Base-by-base conservation (phyloP, 2,888 invertebrate species). In the Acrobasis suavella region DNA sequence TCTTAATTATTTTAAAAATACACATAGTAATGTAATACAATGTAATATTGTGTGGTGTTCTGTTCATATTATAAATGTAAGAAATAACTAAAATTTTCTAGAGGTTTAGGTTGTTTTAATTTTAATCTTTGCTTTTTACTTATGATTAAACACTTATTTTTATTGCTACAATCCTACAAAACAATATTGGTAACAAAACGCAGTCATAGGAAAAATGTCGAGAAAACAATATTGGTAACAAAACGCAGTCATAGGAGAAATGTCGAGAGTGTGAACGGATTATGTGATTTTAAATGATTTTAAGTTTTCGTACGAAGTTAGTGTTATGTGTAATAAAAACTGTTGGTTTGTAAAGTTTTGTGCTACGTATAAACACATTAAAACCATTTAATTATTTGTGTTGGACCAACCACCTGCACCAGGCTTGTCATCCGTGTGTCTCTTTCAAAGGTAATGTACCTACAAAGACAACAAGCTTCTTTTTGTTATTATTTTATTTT, bases 171-270 rank as follows among this genome's bases (percentile, higher is more conserved):
- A n/a, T n/a, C n/a, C n/a, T n/a, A n/a, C n/a, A n/a, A n/a, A n/a
- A 14, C 46, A 46, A 14, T n/a, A 62, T 15, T 22, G 10, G 14
- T 37, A 64, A 62, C 61, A 16, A 66, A 64, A 66, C 66, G 64
- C 52, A 32, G 16, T 55, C 17, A 38, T 64, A 9, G 60, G 32
- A 64, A 66, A 66, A 63, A 67, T 67, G 64, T 67, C 64, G 65
- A 58, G 51, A n/a, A n/a, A n/a, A 14, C 46, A 46, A 14, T n/a
- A 62, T 15, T 22, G 10, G 14, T 37, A 64, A 62, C 61, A 16
- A 66, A 64, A 66, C 66, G 64, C 52, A 32, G 16, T 55, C 17
- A 38, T 64, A 9, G 60, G 32, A 64, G 64, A 66, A 63, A 67
- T 67, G 64, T 67, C 64, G 65, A 58, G 51, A 56, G 50, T 61